Evolutionary conservation across 2,797 vertebrate species (phyloP).

Genomic region (Pseudochromis fuscus): DNA sequence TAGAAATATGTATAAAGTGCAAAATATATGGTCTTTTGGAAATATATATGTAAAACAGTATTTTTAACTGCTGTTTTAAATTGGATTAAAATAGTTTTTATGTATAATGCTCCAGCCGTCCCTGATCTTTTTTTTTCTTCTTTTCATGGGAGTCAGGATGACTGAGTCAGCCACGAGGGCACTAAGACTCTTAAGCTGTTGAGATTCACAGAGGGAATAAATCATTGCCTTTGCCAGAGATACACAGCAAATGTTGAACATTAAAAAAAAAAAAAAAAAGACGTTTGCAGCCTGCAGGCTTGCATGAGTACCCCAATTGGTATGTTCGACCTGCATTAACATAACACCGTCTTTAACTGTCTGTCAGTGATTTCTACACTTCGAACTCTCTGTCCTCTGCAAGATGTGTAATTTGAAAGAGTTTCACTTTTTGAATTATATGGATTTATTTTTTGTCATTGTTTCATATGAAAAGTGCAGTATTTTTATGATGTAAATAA

Average conservation of each 20-base stretch:
- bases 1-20: constrained; percentile 76
- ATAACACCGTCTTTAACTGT: constrained; percentile 54
- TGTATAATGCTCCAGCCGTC: constrained; percentile 55
- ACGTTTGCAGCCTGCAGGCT: constrained; percentile 71
- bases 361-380: constrained; percentile 46
- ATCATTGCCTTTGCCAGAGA: constrained; percentile 76
- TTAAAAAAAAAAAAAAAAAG: constrained; percentile 71
- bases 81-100: constrained; percentile 67
- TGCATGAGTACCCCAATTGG: constrained; percentile 60
- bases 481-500: constrained; percentile 87
- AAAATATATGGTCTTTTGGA: constrained; percentile 66
- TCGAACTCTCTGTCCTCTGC: constrained; percentile 27
- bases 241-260: constrained; percentile 72
- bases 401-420: constrained; percentile 69
- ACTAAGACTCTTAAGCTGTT: constrained; percentile 79
- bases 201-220: constrained; percentile 75
- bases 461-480: constrained; percentile 80
- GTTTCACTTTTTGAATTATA: constrained; percentile 62
- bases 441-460: constrained; percentile 74
- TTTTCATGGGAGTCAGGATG: constrained; percentile 48
- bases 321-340: constrained; percentile 65
- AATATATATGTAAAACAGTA: constrained; percentile 66
- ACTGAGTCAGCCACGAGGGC: constrained; percentile 70
- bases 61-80: constrained; percentile 75
- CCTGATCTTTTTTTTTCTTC: constrained; percentile 41